phyloP scores from a whole-genome alignment of 2,888 invertebrate species.

The Ditylenchus weischeri region DNA sequence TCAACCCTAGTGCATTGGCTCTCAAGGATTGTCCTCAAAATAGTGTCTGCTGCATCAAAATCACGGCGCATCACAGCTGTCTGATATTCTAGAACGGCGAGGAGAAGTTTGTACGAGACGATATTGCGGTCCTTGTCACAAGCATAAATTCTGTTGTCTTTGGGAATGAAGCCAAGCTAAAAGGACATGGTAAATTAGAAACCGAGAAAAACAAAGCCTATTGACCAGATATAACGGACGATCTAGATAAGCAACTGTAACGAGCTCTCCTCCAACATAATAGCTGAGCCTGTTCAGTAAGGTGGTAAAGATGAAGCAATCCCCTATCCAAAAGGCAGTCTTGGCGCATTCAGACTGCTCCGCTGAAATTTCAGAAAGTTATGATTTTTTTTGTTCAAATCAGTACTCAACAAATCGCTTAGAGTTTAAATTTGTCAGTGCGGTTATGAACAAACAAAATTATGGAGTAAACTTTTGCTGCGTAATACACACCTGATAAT shows the following conservation, averaged over 20 bases:
- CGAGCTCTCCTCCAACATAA: constrained; percentile 97
- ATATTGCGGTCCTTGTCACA: constrained; percentile 96
- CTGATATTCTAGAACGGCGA: constrained; percentile 96
- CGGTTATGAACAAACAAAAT: constrained; percentile 9
- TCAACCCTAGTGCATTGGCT: constrained; percentile 95
- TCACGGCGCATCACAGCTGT: constrained; percentile 91
- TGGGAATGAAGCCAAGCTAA: constrained; percentile 55
- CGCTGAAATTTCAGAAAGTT: constrained; percentile 30
- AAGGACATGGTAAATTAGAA: constrained; percentile 13
- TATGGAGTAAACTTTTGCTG: not conserved
- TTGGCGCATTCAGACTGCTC: constrained; percentile 50
- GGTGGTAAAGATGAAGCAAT: constrained; percentile 99
- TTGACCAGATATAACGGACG: constrained; percentile 90
- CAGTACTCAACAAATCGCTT: not conserved
- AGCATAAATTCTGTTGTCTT: constrained; percentile 86
- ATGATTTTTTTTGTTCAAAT: not conserved
- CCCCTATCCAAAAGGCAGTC: constrained; percentile 65
- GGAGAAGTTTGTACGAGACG: constrained; percentile 77
- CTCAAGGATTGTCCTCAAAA: constrained; percentile 88
- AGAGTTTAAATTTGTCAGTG: not conserved
- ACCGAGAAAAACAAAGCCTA: constrained; percentile 62
- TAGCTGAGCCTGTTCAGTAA: constrained; percentile 94
- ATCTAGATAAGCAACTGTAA: constrained; percentile 94
- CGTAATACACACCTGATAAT: constrained; percentile 5
- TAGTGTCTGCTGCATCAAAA: constrained; percentile 60